Percentiles rank a stretch among this genome's conserved stretches.
These are phyloP conservation scores for Carduelis carduelis DNA, from an alignment of 2,797 vertebrate genomes.

Conservation along the genomic window DNA sequence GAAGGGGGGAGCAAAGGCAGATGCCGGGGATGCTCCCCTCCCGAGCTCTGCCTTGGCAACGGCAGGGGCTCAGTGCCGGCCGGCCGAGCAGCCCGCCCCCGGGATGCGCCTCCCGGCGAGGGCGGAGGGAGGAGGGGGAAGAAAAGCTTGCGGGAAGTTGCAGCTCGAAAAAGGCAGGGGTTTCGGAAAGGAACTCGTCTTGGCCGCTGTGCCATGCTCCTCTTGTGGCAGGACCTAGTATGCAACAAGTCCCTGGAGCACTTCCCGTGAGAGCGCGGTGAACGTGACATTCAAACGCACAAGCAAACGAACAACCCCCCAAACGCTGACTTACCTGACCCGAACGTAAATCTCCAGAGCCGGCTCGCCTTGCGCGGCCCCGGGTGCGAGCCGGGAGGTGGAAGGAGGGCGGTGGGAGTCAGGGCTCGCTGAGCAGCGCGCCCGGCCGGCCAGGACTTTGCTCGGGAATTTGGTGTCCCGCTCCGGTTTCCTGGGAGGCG, in stretches of 20 bases:
- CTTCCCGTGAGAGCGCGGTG: conserved; percentile 51
- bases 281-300: conserved; percentile 48
- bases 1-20: not conserved
- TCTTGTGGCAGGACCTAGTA: conserved; percentile 66
- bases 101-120: not conserved
- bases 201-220: conserved; percentile 44
- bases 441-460: conserved; percentile 65
- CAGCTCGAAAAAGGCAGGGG: not conserved
- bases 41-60: not conserved
- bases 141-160: conserved; percentile 52
- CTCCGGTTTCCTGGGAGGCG: conserved; percentile 64
- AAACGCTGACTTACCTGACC: conserved; percentile 74
- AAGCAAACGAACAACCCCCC: not conserved
- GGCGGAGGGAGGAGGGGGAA: not conserved
- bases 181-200: conserved; percentile 45
- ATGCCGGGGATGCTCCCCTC: not conserved
- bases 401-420: conserved; percentile 66
- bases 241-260: conserved; percentile 90
- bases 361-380: conserved; percentile 69
- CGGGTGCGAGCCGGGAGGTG: conserved; percentile 62
- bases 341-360: conserved; percentile 59
- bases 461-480: conserved; percentile 71
- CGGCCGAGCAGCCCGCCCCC: not conserved
- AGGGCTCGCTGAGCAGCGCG: not conserved
- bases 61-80: not conserved